Conservation (phyloP, 2,888 invertebrate species). For the Myathropa florea region DNA sequence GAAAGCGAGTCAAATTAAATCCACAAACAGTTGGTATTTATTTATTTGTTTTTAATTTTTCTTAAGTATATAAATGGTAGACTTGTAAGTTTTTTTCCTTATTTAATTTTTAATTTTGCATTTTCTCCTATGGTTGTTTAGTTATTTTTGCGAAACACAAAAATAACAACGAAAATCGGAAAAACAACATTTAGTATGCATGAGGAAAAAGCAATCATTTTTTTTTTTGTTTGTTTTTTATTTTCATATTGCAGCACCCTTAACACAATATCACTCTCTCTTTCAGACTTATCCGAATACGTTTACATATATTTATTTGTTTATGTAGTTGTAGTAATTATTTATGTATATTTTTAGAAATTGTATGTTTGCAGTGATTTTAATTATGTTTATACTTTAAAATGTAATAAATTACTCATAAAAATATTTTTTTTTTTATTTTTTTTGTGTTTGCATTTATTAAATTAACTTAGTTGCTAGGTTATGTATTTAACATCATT, state of each 20-base stretch:
- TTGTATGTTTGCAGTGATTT: conserved; percentile 36
- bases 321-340: conserved; percentile 12
- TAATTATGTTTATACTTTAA: conserved; percentile 56
- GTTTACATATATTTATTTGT: conserved; percentile 29
- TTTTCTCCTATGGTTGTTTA: conserved; percentile 7
- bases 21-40: conserved; percentile 10
- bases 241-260: conserved; percentile 77
- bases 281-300: conserved; percentile 80
- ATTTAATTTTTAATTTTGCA: conserved; percentile 3
- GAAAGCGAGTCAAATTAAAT: conserved; percentile 20
- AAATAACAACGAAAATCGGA: background rate
- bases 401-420: conserved; percentile 73
- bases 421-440: conserved; percentile 67
- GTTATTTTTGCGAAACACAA: conserved; percentile 3
- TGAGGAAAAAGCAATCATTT: conserved; percentile 21
- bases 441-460: conserved; percentile 37
- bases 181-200: background rate
- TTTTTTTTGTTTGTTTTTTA: conserved; percentile 41
- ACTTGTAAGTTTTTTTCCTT: conserved; percentile 45
- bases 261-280: conserved; percentile 81
- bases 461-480: conserved; percentile 53
- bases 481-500: conserved; percentile 48
- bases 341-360: conserved; percentile 32
- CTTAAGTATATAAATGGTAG: conserved; percentile 62
- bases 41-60: conserved; percentile 62